Evolutionary conservation across 2,888 invertebrate genomes (phyloP).

Genomic region (Polydrusus pterygomalis): DNA sequence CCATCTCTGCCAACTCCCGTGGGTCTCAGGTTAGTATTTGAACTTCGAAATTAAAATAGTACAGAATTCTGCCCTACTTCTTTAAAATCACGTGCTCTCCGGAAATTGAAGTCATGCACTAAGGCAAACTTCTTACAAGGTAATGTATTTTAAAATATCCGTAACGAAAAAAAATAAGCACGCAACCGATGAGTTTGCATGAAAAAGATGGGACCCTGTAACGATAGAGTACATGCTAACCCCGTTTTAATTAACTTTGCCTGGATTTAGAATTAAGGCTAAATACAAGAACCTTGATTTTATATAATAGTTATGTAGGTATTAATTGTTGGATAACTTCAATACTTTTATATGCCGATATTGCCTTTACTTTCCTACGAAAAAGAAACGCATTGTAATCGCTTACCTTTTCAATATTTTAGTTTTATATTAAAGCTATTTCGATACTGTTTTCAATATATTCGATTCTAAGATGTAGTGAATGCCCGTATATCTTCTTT

Average conservation of each 20-base stretch:
- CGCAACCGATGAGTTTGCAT: slow-evolving; percentile 16
- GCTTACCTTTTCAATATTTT: too few relatives aligned
- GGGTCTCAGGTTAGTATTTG: too few relatives aligned
- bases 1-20: too few relatives aligned
- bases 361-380: too few relatives aligned
- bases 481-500: too few relatives aligned
- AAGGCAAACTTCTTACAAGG: background rate
- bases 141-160: slow-evolving; percentile 4
- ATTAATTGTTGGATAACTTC: too few relatives aligned
- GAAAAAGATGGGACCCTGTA: slow-evolving; percentile 13
- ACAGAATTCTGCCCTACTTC: background rate
- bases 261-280: background rate
- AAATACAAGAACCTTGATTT: background rate
- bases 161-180: background rate
- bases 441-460: too few relatives aligned
- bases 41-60: background rate
- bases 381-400: too few relatives aligned
- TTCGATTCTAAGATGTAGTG: too few relatives aligned
- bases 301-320: too few relatives aligned
- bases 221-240: slow-evolving; percentile 12
- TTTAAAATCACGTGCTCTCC: background rate
- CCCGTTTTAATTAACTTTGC: slow-evolving; percentile 11
- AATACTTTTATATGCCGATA: too few relatives aligned
- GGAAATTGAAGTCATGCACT: background rate
- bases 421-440: too few relatives aligned